Percentiles rank a stretch among this genome's conserved stretches.
phyloP scores from a whole-genome alignment of 2,113 vertebrate species.

The Platichthys flesus region DNA sequence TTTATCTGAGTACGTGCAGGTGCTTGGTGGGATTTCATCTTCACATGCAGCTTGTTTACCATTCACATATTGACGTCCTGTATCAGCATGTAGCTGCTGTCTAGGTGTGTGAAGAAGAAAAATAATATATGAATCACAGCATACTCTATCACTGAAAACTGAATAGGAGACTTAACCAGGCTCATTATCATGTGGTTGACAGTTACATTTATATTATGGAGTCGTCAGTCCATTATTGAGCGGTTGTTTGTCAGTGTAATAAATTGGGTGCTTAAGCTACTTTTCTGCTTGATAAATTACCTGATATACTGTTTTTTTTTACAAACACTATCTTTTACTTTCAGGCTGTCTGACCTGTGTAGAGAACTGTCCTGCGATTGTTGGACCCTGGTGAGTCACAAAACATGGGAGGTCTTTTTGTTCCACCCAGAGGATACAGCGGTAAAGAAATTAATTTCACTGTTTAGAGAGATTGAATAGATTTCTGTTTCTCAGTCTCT shows the following conservation, averaged over 20 bases:
- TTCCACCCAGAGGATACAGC: slow-evolving; percentile 5
- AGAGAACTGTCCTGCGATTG: slow-evolving; percentile 31
- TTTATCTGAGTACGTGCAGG: slow-evolving; percentile 56
- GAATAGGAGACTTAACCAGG: slow-evolving; percentile 17
- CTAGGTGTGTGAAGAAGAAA: slow-evolving; percentile 7
- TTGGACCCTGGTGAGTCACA: slow-evolving; percentile 15
- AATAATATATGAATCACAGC: slow-evolving; percentile 20
- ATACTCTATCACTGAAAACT: slow-evolving; percentile 29
- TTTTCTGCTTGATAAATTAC: slow-evolving; percentile 29
- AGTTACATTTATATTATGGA: slow-evolving; percentile 5
- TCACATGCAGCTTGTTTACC: slow-evolving; percentile 54
- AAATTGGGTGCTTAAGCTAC: background rate
- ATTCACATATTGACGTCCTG: slow-evolving; percentile 25
- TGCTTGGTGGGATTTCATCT: slow-evolving; percentile 51
- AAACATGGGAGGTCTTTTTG: slow-evolving; percentile 8
- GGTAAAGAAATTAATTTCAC: background rate
- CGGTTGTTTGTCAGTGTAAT: slow-evolving; percentile 5
- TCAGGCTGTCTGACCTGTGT: slow-evolving; percentile 20
- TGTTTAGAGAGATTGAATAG: background rate
- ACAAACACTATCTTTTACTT: slow-evolving; percentile 19
- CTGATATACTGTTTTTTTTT: slow-evolving; percentile 1
- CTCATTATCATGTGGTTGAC: slow-evolving; percentile 8
- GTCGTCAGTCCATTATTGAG: slow-evolving; percentile 19
- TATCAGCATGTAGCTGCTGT: background rate
- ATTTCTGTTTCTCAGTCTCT: background rate